A percentile compares a stretch with the other conserved stretches of the same genome.
These are phyloP conservation scores for Nerophis lumbriciformis DNA, from an alignment of 2,113 vertebrate genomes.

Conservation along the genomic window DNA sequence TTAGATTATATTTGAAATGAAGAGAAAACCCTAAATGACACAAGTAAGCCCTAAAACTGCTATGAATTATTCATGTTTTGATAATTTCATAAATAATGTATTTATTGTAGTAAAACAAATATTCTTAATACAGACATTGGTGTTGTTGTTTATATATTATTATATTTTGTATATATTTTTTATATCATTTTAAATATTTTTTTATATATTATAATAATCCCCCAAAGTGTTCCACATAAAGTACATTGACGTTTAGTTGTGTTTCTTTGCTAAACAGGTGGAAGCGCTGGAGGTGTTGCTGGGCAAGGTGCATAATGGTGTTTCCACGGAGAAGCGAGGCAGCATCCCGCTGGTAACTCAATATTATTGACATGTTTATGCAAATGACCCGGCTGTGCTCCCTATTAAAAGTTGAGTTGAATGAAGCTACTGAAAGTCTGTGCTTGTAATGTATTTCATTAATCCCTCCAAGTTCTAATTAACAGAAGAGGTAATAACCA, in stretches of 20 bases:
- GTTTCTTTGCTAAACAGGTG: slow-evolving; percentile 40
- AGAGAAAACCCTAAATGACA: too few species aligned
- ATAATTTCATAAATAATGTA: too few species aligned
- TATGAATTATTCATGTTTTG: too few species aligned
- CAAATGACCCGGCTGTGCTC: not conserved
- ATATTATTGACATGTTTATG: not conserved
- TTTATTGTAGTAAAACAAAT: too few species aligned
- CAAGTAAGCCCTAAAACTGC: too few species aligned
- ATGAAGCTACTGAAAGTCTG: not conserved
- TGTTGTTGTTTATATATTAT: too few species aligned
- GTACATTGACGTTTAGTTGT: not conserved
- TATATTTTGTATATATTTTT: too few species aligned
- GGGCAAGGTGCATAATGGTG: slow-evolving; percentile 47
- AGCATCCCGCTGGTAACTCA: slow-evolving; percentile 61
- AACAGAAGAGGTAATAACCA: slow-evolving; percentile 42
- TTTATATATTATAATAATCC: too few species aligned
- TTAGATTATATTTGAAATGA: too few species aligned
- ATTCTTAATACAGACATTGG: too few species aligned
- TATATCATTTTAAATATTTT: too few species aligned
- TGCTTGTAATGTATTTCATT: not conserved
- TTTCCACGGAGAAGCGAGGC: slow-evolving; percentile 66
- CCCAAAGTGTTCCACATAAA: not conserved
- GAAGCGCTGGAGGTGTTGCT: slow-evolving; percentile 70
- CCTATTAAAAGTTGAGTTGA: not conserved
- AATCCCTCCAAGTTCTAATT: slow-evolving; percentile 30